A percentile compares a stretch with the other conserved stretches of the same genome.
Conservation (phyloP, 2,797 vertebrate genomes). For the Tenualosa thibaudeaui region DNA sequence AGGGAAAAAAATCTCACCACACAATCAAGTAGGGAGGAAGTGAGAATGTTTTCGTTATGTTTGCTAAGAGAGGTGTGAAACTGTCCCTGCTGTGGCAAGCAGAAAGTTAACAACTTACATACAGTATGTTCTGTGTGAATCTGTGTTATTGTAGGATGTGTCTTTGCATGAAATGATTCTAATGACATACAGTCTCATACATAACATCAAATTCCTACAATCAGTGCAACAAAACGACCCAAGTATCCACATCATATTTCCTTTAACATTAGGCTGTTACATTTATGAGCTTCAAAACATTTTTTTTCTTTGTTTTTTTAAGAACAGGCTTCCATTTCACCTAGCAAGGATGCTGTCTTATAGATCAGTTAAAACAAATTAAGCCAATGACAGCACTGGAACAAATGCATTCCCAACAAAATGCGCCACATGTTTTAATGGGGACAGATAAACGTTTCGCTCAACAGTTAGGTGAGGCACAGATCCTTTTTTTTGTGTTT, state of each 20-base stretch:
- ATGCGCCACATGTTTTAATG: neutral
- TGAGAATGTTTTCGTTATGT: neutral
- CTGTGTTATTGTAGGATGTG: neutral
- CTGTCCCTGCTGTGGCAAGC: neutral
- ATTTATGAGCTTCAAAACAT: neutral
- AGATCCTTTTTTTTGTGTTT: neutral
- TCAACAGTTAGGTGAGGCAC: neutral
- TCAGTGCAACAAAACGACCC: neutral
- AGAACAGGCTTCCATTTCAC: neutral
- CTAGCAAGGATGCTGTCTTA: neutral
- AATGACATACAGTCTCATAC: neutral
- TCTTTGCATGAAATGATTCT: neutral
- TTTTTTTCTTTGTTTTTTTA: too few relatives aligned
- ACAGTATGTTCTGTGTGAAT: neutral
- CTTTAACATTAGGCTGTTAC: neutral
- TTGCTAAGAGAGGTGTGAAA: neutral
- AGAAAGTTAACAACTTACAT: neutral
- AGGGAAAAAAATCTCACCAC: neutral
- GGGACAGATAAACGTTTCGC: neutral
- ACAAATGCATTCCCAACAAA: slow-evolving; percentile 7
- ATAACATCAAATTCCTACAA: neutral
- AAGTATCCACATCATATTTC: neutral
- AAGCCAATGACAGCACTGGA: neutral
- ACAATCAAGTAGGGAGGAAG: neutral
- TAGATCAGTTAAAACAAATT: neutral